These are phyloP conservation scores for Dromococcyx pavoninus DNA, from an alignment of 2,797 vertebrate genomes.

Conservation along the genomic window DNA sequence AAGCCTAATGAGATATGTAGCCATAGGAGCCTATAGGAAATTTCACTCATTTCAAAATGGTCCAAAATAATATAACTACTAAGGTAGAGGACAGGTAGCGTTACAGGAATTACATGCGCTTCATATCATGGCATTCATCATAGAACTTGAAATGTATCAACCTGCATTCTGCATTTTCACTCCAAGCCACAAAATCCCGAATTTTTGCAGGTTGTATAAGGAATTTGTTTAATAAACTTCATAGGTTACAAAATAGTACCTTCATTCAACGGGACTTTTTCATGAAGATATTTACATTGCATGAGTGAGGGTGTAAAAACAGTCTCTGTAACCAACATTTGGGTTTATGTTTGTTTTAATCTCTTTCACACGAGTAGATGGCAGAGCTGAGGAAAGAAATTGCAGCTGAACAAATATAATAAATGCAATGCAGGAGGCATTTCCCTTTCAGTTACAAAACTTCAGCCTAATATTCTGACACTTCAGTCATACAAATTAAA, in stretches of 20 bases:
- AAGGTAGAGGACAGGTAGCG: neutral
- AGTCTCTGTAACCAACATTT: neutral
- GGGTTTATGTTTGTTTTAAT: neutral
- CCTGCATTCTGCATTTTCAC: neutral
- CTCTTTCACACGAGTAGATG: neutral
- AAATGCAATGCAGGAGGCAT: neutral
- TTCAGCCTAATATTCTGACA: neutral
- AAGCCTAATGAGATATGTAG: neutral
- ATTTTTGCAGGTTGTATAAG: neutral
- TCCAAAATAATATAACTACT: neutral
- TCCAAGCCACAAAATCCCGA: neutral
- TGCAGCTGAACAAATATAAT: neutral
- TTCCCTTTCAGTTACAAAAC: neutral
- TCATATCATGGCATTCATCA: neutral
- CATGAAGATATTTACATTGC: neutral
- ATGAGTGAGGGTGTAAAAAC: neutral
- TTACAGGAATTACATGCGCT: neutral
- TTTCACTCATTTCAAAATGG: neutral
- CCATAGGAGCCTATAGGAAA: neutral
- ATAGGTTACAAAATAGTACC: neutral
- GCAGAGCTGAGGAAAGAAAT: neutral
- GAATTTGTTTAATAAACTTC: neutral
- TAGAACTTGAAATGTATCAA: neutral
- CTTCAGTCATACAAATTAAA: neutral
- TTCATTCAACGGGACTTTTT: neutral